Evolutionary conservation across 2,888 invertebrate species (phyloP).

Genomic region (Mycalesis mineus): DNA sequence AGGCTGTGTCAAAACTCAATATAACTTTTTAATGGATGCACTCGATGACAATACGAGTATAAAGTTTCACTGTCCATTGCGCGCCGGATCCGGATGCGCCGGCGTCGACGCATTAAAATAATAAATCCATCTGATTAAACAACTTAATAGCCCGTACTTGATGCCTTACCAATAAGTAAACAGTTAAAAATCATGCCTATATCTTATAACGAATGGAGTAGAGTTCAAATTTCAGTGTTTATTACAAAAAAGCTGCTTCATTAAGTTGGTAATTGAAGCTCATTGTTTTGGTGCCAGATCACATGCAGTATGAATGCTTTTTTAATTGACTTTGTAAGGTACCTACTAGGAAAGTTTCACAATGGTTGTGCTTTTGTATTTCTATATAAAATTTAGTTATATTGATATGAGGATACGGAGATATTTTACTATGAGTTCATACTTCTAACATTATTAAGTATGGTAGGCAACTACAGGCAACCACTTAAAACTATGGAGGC

Average conservation of each 20-base stretch:
- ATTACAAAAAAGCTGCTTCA: constrained; percentile 12
- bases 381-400: no score
- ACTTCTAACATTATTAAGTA: no score
- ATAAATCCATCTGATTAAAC: constrained; percentile 61
- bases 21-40: constrained; percentile 1
- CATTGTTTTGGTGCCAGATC: constrained; percentile 32
- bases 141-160: constrained; percentile 37
- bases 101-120: constrained; percentile 44
- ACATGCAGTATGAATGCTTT: constrained; percentile 31
- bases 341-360: constrained; percentile 18
- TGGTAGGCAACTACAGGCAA: no score
- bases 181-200: neutral
- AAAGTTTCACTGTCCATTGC: constrained; percentile 32
- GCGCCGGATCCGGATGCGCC: constrained; percentile 35
- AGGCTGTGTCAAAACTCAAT: neutral
- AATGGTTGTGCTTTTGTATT: neutral
- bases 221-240: constrained; percentile 11
- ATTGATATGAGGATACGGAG: no score
- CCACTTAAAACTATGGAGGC: no score
- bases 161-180: constrained; percentile 12
- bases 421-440: no score
- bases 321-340: constrained; percentile 33
- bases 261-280: constrained; percentile 17
- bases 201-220: constrained; percentile 13
- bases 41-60: constrained; percentile 17